Conservation (phyloP, 1,140 invertebrate genomes). For the Penaeus indicus region DNA sequence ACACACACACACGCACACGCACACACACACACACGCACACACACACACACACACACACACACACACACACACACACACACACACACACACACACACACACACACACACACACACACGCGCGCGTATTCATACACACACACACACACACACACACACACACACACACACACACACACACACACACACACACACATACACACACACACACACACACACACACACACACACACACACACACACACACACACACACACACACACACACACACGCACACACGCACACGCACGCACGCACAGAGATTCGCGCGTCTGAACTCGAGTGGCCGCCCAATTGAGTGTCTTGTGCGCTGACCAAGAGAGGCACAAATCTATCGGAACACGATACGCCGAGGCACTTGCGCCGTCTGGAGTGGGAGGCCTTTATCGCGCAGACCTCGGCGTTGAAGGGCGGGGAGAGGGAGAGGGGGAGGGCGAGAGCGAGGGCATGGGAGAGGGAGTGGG, state of each 20-base stretch:
- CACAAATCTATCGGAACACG: no score
- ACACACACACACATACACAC: background rate
- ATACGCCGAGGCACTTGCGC: no score
- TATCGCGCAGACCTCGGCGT: no score
- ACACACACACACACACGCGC: conserved; percentile 10
- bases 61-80: conserved; percentile 11
- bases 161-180: background rate
- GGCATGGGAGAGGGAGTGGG: no score
- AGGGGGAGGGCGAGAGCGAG: no score
- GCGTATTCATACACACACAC: conserved; percentile 5
- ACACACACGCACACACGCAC: background rate
- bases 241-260: background rate
- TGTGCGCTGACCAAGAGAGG: no score
- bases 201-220: background rate
- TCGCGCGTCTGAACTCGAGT: background rate
- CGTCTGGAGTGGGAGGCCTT: no score
- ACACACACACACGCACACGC: background rate
- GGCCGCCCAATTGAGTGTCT: no score
- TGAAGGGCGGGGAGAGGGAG: no score
- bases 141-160: conserved; percentile 11
- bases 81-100: conserved; percentile 11
- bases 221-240: no score
- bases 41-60: conserved; percentile 10
- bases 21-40: background rate
- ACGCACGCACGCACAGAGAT: background rate